phyloP scores from a whole-genome alignment of 2,113 vertebrate genomes.

The Phaethornis superciliosus region DNA sequence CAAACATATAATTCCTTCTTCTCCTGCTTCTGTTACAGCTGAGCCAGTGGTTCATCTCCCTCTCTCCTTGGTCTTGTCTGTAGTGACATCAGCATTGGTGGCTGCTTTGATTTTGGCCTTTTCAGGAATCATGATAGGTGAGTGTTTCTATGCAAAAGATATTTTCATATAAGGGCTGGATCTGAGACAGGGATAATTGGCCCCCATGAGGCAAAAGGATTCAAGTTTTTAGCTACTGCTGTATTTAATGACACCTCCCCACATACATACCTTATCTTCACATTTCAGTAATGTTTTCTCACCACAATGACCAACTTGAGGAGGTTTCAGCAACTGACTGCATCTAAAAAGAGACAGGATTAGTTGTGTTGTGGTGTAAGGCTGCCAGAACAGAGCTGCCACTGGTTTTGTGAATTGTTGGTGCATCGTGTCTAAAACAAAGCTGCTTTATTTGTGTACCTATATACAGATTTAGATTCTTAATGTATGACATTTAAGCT shows the following conservation, averaged over 20 bases:
- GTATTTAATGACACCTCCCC: slow-evolving; percentile 6
- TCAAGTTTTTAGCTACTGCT: neutral
- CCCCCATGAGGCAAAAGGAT: neutral
- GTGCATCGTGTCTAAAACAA: neutral
- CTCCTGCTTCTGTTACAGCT: slow-evolving; percentile 69
- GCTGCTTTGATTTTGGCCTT: slow-evolving; percentile 93
- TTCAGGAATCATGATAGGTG: slow-evolving; percentile 97
- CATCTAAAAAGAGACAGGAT: neutral
- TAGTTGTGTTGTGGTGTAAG: neutral
- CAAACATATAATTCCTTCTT: neutral
- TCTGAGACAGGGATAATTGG: slow-evolving; percentile 18
- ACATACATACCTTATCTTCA: neutral
- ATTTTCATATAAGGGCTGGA: neutral
- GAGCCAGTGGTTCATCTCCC: slow-evolving; percentile 78
- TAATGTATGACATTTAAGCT: neutral
- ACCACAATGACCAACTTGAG: neutral
- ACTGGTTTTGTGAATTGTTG: neutral
- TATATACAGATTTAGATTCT: neutral
- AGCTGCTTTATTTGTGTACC: neutral
- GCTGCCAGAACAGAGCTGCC: slow-evolving; percentile 2
- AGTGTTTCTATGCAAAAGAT: slow-evolving; percentile 66
- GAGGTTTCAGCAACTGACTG: neutral
- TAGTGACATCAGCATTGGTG: slow-evolving; percentile 93
- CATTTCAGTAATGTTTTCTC: neutral
- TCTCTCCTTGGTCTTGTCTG: slow-evolving; percentile 90